These are phyloP conservation scores for Eptesicus fuscus DNA, from an alignment of 2,113 vertebrate genomes.

Conservation along the genomic window DNA sequence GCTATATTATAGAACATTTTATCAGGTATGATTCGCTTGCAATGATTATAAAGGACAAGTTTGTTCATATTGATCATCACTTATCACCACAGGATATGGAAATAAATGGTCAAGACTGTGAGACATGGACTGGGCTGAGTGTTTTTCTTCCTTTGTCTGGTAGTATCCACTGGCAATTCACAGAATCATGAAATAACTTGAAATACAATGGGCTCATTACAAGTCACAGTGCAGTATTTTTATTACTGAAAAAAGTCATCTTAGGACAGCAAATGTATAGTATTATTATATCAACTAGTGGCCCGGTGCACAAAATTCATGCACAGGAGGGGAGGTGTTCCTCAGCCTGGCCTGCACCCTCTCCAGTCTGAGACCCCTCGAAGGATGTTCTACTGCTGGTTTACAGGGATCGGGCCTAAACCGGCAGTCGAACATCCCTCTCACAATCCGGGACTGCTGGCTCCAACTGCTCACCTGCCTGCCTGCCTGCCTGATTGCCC, in stretches of 20 bases:
- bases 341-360: too few relatives aligned
- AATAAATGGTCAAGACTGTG: not conserved
- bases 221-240: not conserved
- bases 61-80: not conserved
- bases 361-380: too few relatives aligned
- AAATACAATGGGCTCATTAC: not conserved
- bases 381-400: too few relatives aligned
- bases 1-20: not conserved
- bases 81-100: not conserved
- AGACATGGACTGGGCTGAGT: not conserved
- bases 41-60: not conserved
- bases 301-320: too few relatives aligned
- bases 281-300: not conserved
- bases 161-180: not conserved
- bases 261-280: not conserved
- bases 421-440: too few relatives aligned
- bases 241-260: not conserved
- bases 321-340: too few relatives aligned
- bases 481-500: too few relatives aligned
- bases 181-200: not conserved
- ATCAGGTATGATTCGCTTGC: not conserved
- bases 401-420: too few relatives aligned
- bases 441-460: too few relatives aligned
- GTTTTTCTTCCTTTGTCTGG: not conserved
- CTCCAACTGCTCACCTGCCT: too few relatives aligned